Base-by-base conservation (phyloP, 2,113 vertebrate species). In the Podocnemis expansa region DNA sequence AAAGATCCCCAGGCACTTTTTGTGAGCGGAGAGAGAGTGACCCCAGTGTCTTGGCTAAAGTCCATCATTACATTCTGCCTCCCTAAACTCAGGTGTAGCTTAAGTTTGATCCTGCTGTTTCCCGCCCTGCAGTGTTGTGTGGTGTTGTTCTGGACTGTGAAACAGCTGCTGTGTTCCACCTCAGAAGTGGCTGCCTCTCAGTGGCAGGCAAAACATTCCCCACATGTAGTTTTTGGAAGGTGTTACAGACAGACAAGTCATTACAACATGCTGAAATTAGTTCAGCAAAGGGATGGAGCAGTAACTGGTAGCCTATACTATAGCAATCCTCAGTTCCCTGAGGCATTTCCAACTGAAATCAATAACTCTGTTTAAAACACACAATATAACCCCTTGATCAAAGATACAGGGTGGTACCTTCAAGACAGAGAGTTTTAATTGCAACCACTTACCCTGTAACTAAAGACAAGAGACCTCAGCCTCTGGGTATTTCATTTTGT, bases 221-320 rank as follows among this genome's bases (percentile, higher is more conserved):
- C 13, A 51, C 19, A 13, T 21, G 25, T 10, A 45, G 24, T 25
- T 41, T 47, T 24, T 12, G 16, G 13, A 17, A 0, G 0, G 7
- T 19, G 2, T 25, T 83, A 7, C 31, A 13, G 41, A 22, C 16
- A 21, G 12, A 2, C 31, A 84, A 25, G 70, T 75, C 22, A 12
- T 34, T 2, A 5, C 21, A 75, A 24, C 2, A 5, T 55, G 51
- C 73, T 70, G 34, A 43, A 5, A 0, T 19, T 21, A 51, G 41
- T 49, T 25, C 16, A 58, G 11, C 60, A 6, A 90, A 51, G 9
- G 29, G 5, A n/a, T 41, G 2, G 11, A 27, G 29, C 79, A 78
- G 51, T 51, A 51, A 51, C 2, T 8, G 38, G 51, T 1, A 5
- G 6, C 19, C 27, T 63, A 29, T 9, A 5, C 80, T 52, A 45